A percentile compares a stretch with the other conserved stretches of the same genome.
Conservation (phyloP, 2,888 invertebrate species). For the Yponomeuta malinellus region DNA sequence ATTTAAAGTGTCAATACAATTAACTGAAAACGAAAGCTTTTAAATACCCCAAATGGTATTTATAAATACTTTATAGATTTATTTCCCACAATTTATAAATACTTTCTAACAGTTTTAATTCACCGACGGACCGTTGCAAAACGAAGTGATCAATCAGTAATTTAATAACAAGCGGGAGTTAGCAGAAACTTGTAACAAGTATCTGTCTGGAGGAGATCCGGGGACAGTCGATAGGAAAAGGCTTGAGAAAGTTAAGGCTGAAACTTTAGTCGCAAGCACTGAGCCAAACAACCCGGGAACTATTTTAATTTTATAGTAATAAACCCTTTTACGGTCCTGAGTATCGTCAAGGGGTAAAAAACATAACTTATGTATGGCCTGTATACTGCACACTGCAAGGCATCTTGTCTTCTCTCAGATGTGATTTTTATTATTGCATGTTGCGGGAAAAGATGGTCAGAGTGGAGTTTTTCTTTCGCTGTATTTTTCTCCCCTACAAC, state of each 20-base stretch:
- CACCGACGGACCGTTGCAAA: not conserved
- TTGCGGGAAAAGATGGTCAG: no score
- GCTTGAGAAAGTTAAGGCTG: not conserved
- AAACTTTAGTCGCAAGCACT: not conserved
- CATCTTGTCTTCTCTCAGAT: no score
- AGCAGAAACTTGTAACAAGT: slow-evolving; percentile 1
- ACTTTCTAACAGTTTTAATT: not conserved
- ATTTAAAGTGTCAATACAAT: not conserved
- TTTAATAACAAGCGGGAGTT: slow-evolving; percentile 12
- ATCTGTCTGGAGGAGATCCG: not conserved
- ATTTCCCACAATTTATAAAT: not conserved
- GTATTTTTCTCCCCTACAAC: no score
- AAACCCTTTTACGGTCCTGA: no score
- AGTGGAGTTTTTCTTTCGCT: no score
- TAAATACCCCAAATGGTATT: not conserved
- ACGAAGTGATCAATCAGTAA: slow-evolving; percentile 13
- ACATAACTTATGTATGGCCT: no score
- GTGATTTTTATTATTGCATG: no score
- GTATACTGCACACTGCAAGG: no score
- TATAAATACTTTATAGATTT: not conserved
- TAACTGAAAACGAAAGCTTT: not conserved
- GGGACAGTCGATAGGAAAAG: slow-evolving; percentile 7
- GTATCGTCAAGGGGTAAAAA: no score
- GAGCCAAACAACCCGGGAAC: no score
- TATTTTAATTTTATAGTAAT: no score